Evolutionary conservation across 2,797 vertebrate genomes (phyloP).

Genomic region (Falco berigora): DNA sequence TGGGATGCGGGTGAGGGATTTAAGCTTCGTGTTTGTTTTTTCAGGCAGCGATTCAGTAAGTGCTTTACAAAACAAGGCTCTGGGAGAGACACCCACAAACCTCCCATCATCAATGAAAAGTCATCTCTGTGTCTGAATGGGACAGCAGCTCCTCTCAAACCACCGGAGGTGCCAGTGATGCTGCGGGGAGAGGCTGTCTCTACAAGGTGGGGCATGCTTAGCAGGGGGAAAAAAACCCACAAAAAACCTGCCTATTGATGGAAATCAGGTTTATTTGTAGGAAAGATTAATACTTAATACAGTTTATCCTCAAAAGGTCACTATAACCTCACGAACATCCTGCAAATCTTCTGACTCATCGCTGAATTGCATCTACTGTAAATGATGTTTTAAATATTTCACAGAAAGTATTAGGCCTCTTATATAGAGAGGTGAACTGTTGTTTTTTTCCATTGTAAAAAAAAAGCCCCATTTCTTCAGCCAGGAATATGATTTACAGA

Average conservation of each 20-base stretch:
- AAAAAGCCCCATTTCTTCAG: neutral
- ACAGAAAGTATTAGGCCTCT: neutral
- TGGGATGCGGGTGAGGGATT: neutral
- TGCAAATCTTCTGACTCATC: neutral
- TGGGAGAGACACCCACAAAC: neutral
- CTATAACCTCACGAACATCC: neutral
- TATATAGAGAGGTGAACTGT: rapidly evolving
- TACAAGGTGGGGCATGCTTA: too few relatives aligned
- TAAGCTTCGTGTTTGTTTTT: neutral
- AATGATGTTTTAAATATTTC: neutral
- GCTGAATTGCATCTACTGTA: neutral
- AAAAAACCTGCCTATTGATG: neutral
- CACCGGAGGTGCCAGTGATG: neutral
- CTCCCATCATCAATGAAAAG: neutral
- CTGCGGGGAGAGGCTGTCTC: neutral
- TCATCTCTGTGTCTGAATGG: neutral
- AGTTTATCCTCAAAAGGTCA: neutral
- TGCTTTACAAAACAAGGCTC: neutral
- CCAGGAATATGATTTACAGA: slow-evolving; percentile 7
- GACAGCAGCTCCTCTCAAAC: neutral
- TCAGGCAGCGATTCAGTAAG: neutral
- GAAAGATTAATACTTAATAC: neutral
- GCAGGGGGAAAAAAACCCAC: too few relatives aligned
- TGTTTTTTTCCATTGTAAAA: neutral
- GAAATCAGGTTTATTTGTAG: neutral